Base-by-base conservation (phyloP, 2,888 invertebrate genomes). In the Pharmacophagus antenor region DNA sequence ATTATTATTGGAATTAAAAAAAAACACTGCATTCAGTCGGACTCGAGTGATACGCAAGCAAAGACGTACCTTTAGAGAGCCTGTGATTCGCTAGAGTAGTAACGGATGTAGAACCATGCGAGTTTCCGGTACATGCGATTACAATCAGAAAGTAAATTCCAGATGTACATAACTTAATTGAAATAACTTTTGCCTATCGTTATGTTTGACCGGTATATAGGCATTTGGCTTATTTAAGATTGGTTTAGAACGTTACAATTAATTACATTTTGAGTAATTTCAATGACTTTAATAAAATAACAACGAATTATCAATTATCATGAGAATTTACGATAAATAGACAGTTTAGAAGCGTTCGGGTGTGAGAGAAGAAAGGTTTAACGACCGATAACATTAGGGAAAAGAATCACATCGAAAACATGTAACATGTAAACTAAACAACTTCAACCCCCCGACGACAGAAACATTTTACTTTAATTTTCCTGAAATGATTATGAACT, bases 1-100 rank as follows among this genome's bases (percentile, higher is more conserved):
- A 37, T 37, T 37, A 37, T 37, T 37, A 2, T 2, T 37, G 15
- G 15, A 37, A 31, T 31, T 31, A 12, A 37, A 15, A 12, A 37
- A 15, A 2, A 2, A 37, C n/a, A 37, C 37, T 37, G 37, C n/a
- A 37, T 59, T 59, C 59, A 22, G 54, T 55, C 59, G 59, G 23
- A 59, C 54, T 59, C 54, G 42, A 59, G 18, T 15, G 15, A 55
- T 21, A 49, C 59, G 59, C 50, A 59, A 59, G 54, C 59, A 55
- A 23, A 47, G 47, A 53, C 41, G 44, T 50, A 55, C 10, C 44
- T 31, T 31, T 55, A 55, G n/a, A 55, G 42, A 59, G 50, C 54
- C 48, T 42, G 58, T 53, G 46, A 47, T 42, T 46, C 20, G 22
- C 54, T 50, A 59, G 8, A 31, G 44, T 44, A 27, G n/a, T 18